These are phyloP conservation scores for Calypte anna DNA, from an alignment of 2,113 vertebrate genomes.

Conservation along the genomic window DNA sequence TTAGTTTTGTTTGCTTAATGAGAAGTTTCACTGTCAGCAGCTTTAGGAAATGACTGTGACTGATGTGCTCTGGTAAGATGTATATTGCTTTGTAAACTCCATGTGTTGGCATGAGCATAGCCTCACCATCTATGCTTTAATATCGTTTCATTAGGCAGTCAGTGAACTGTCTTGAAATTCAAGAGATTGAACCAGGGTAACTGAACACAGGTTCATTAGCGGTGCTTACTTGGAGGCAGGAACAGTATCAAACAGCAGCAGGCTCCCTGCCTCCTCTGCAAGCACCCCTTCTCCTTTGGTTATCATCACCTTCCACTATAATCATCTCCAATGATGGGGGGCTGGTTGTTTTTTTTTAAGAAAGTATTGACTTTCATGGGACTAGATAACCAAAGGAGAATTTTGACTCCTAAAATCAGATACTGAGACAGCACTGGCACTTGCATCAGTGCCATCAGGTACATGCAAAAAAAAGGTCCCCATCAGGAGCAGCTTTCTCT, in stretches of 20 bases:
- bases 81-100: background rate
- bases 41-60: background rate
- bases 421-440: background rate
- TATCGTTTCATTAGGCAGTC: background rate
- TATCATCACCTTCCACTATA: background rate
- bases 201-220: accelerated
- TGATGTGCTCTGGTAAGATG: background rate
- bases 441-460: background rate
- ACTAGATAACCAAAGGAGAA: background rate
- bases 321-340: background rate
- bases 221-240: background rate
- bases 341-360: background rate
- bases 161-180: background rate
- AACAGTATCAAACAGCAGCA: background rate
- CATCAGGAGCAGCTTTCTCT: background rate
- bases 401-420: background rate
- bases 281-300: background rate
- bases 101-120: accelerated
- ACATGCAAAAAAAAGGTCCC: background rate
- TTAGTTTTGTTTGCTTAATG: background rate
- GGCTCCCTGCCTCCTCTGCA: background rate
- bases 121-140: background rate
- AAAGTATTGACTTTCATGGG: background rate
- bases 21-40: background rate
- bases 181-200: background rate